phyloP scores from a whole-genome alignment of 2,113 vertebrate species.

The Archocentrus centrarchus region DNA sequence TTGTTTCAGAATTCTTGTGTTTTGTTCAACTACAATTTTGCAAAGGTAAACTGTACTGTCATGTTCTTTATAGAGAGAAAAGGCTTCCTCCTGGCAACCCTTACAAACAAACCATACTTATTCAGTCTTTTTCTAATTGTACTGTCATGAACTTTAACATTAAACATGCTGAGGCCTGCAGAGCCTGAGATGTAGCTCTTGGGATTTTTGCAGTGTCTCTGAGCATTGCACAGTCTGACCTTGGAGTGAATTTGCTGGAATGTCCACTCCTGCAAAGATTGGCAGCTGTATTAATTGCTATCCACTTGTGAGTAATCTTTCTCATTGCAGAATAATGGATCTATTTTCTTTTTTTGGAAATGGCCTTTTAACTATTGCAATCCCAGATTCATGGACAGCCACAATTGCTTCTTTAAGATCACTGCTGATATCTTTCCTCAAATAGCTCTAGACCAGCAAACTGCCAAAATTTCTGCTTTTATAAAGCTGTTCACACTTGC shows the following conservation, averaged over 20 bases:
- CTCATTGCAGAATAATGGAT: neutral
- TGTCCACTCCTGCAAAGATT: neutral
- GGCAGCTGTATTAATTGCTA: neutral
- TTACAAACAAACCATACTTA: neutral
- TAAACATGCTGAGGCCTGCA: neutral
- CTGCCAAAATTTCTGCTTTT: neutral
- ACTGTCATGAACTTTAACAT: neutral
- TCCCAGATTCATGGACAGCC: neutral
- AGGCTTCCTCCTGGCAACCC: neutral
- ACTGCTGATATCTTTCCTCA: neutral
- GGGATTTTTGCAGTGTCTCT: neutral
- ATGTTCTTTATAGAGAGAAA: neutral
- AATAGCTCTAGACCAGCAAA: neutral
- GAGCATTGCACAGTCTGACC: neutral
- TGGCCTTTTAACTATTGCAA: neutral
- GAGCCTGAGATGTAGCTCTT: neutral
- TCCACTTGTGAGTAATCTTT: slow-evolving; percentile 7
- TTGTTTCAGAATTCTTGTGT: neutral
- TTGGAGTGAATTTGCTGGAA: neutral
- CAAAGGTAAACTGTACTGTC: neutral
- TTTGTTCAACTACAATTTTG: neutral
- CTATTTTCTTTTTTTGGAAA: neutral
- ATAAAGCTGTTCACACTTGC: neutral
- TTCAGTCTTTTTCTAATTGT: neutral
- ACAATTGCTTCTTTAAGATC: neutral